phyloP scores from a whole-genome alignment of 1,140 invertebrate species.

The Calliphora vicina region DNA sequence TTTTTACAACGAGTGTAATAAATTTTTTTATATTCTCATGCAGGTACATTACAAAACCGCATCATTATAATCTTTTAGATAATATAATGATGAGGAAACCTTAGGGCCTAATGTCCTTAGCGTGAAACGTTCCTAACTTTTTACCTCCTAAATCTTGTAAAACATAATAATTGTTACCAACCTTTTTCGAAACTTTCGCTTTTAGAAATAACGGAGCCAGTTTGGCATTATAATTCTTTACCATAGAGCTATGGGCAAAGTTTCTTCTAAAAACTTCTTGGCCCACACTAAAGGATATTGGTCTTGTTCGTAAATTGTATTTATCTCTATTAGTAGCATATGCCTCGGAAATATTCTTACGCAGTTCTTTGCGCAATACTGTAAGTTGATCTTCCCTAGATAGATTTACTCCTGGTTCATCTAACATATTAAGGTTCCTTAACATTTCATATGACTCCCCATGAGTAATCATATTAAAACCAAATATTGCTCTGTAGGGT shows the following conservation, averaged over 20 bases:
- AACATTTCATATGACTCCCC: no score
- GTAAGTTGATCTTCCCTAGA: background rate
- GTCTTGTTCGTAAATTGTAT: background rate
- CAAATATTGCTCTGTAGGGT: no score
- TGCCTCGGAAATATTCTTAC: background rate
- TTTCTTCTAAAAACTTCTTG: slow-evolving; percentile 20
- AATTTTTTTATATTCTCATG: no score
- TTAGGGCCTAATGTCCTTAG: background rate
- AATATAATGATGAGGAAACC: no score
- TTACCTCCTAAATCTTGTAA: background rate
- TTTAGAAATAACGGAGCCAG: background rate
- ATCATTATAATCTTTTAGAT: no score
- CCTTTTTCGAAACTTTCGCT: background rate
- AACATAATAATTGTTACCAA: background rate
- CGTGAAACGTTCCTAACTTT: background rate
- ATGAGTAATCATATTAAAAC: no score
- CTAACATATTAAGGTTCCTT: no score
- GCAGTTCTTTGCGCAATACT: background rate
- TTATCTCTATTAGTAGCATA: background rate
- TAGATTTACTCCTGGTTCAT: no score
- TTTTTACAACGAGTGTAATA: no score
- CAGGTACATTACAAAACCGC: no score
- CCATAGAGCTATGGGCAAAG: background rate
- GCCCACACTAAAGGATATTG: background rate
- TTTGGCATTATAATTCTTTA: background rate